Conservation (phyloP, 2,888 invertebrate species). For the Phyllotreta striolata region DNA sequence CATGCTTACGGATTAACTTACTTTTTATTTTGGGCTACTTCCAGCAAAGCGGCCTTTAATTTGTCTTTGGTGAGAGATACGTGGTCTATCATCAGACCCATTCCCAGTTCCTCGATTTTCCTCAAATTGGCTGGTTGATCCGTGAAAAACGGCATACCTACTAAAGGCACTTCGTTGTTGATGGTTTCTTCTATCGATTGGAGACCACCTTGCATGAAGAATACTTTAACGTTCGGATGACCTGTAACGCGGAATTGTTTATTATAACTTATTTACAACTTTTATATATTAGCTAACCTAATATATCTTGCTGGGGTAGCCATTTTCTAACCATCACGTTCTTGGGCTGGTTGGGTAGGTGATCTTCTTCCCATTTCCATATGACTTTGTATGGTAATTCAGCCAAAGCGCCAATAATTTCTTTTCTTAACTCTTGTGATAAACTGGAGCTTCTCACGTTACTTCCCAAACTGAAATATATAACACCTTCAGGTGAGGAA, state of each 20-base stretch:
- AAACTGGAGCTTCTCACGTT: conserved; percentile 57
- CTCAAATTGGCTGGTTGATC: conserved; percentile 51
- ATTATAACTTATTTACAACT: too few relatives aligned
- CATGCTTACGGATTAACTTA: conserved; percentile 37
- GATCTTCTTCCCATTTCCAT: conserved; percentile 61
- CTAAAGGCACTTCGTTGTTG: conserved; percentile 48
- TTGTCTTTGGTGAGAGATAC: conserved; percentile 46
- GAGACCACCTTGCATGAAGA: conserved; percentile 51
- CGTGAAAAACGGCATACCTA: conserved; percentile 51
- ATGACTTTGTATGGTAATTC: conserved; percentile 59
- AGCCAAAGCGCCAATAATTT: conserved; percentile 56
- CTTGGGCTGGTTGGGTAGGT: conserved; percentile 50
- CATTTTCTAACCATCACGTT: conserved; percentile 60
- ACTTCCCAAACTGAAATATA: conserved; percentile 61
- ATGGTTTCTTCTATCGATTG: conserved; percentile 53
- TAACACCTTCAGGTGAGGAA: conserved; percentile 54
- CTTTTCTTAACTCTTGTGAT: conserved; percentile 49
- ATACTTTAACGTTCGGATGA: conserved; percentile 52
- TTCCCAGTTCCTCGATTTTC: conserved; percentile 43
- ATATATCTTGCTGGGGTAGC: conserved; percentile 62
- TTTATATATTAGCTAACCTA: too few relatives aligned
- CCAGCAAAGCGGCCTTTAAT: conserved; percentile 45
- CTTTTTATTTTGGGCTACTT: conserved; percentile 48
- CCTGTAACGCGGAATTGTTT: too few relatives aligned
- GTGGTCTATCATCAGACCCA: conserved; percentile 43